These are phyloP conservation scores for Rhynchomys soricoides DNA, from an alignment of 2,113 vertebrate species.

Conservation along the genomic window DNA sequence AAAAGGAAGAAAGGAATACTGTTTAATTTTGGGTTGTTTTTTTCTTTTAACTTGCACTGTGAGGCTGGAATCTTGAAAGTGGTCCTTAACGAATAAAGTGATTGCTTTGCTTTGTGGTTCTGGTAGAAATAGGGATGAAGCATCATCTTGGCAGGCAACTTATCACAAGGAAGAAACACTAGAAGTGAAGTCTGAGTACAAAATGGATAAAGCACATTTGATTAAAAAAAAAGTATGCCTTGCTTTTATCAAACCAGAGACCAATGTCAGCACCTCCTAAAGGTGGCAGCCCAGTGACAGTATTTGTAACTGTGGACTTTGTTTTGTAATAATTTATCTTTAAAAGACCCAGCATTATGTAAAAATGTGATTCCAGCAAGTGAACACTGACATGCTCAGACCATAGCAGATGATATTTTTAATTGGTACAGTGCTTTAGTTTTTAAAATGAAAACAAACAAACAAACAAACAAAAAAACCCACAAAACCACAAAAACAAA, in stretches of 20 bases:
- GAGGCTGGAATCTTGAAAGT: not conserved
- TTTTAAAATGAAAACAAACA: not conserved
- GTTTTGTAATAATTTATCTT: not conserved
- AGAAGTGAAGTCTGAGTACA: not conserved
- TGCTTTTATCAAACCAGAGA: not conserved
- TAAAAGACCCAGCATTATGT: not conserved
- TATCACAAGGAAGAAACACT: not conserved
- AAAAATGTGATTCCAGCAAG: not conserved
- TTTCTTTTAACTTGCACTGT: not conserved
- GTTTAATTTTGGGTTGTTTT: not conserved
- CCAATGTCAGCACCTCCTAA: not conserved
- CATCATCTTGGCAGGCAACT: not conserved
- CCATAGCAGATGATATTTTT: not conserved
- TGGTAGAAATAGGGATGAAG: not conserved
- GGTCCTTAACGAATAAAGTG: not conserved
- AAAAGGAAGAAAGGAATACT: too few species aligned
- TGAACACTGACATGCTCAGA: not conserved
- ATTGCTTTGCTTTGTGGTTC: not conserved
- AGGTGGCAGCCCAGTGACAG: not conserved
- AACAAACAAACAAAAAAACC: not conserved
- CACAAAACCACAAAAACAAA: too few species aligned
- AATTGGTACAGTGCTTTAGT: not conserved
- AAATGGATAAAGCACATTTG: too few species aligned
- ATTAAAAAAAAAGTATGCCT: not conserved
- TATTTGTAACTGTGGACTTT: not conserved